Conservation (phyloP, 2,113 vertebrate species). For the Chaetorhynchus papuensis region DNA sequence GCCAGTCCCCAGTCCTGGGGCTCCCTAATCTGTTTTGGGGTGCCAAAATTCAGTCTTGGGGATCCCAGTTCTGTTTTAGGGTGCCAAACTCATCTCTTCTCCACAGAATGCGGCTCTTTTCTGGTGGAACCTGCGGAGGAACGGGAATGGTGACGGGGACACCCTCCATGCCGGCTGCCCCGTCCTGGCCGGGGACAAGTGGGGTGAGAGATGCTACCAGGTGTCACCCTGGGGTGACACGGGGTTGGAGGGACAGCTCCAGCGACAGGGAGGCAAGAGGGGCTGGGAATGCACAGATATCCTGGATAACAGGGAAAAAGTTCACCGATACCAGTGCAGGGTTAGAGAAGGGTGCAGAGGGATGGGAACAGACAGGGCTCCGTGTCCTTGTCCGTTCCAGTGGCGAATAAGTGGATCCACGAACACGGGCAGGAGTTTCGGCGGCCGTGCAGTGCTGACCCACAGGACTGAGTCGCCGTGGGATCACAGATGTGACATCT, state of each 20-base stretch:
- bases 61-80: conserved; percentile 75
- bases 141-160: conserved; percentile 79
- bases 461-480: conserved; percentile 67
- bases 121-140: conserved; percentile 94
- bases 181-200: conserved; percentile 89
- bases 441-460: conserved; percentile 76
- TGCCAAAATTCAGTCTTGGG: no score
- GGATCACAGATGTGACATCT: neutral
- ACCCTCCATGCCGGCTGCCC: conserved; percentile 92
- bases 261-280: fast-evolving
- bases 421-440: conserved; percentile 91
- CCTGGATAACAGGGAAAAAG: neutral
- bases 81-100: neutral
- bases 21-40: neutral
- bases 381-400: conserved; percentile 63
- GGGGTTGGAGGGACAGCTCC: neutral
- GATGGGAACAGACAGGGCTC: fast-evolving
- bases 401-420: conserved; percentile 95
- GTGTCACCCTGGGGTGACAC: fast-evolving
- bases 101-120: conserved; percentile 88
- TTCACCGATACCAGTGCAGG: fast-evolving
- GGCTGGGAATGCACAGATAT: neutral
- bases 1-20: fast-evolving
- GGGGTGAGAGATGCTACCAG: conserved; percentile 74
- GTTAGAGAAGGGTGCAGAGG: fast-evolving